Evolutionary conservation across 2,797 vertebrate species (phyloP).

Genomic region (Otolemur crassicaudatus): DNA sequence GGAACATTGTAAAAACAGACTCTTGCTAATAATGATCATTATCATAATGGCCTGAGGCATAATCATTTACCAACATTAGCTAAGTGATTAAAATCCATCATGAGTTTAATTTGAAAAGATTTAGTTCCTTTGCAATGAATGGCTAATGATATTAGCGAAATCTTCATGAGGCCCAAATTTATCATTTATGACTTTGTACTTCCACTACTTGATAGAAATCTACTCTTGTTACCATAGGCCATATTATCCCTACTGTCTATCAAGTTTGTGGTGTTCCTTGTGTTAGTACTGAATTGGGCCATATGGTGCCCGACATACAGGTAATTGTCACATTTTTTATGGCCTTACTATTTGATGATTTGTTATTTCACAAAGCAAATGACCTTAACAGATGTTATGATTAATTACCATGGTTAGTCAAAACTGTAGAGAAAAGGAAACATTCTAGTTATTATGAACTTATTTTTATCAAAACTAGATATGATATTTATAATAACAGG

Average conservation of each 20-base stretch:
- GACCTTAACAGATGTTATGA: conserved; percentile 73
- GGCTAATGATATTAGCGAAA: conserved; percentile 67
- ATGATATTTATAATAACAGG: conserved; percentile 3
- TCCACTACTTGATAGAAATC: conserved; percentile 47
- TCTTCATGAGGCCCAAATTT: conserved; percentile 51
- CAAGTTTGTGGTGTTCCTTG: neutral
- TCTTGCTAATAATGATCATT: conserved; percentile 75
- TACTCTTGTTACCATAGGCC: neutral
- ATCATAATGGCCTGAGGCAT: conserved; percentile 68
- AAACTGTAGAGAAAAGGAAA: conserved; percentile 43
- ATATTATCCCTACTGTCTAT: conserved; percentile 53
- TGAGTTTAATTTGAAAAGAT: conserved; percentile 77
- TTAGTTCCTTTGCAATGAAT: conserved; percentile 70
- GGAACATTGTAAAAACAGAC: conserved; percentile 74
- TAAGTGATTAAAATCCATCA: conserved; percentile 79
- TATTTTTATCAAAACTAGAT: conserved; percentile 48
- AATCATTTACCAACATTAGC: conserved; percentile 76
- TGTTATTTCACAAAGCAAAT: conserved; percentile 68
- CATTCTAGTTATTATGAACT: conserved; percentile 11
- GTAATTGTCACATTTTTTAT: conserved; percentile 59
- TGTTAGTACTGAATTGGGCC: conserved; percentile 29
- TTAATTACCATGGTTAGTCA: conserved; percentile 56
- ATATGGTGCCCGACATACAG: conserved; percentile 53
- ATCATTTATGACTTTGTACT: conserved; percentile 59
- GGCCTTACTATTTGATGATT: conserved; percentile 67